Percentiles rank a stretch among this genome's conserved stretches.
Conservation (phyloP, 2,113 vertebrate species). For the Australoheros scitulus region DNA sequence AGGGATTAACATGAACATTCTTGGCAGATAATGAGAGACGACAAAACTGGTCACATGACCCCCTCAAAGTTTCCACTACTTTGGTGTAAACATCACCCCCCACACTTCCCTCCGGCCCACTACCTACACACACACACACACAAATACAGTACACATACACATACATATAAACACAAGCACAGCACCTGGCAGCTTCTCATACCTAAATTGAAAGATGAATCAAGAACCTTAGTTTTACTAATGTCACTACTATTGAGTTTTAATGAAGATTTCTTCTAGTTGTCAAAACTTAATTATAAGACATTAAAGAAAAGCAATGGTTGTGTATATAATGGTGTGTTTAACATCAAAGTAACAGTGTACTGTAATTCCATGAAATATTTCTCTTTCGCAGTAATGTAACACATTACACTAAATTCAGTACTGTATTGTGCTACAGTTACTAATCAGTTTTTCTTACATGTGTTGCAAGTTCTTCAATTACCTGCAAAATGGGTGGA, state of each 20-base stretch:
- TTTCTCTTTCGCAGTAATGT: neutral
- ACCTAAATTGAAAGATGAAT: neutral
- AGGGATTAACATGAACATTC: constrained; percentile 75
- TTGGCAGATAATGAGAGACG: constrained; percentile 69
- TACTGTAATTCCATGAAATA: neutral
- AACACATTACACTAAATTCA: neutral
- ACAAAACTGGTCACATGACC: constrained; percentile 73
- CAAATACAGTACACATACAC: too few species aligned
- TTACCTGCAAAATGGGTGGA: neutral
- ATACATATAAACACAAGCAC: neutral
- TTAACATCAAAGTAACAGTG: neutral
- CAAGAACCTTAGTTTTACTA: neutral
- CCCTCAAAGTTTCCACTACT: constrained; percentile 69
- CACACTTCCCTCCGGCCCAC: constrained; percentile 1
- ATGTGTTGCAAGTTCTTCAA: neutral
- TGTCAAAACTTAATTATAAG: neutral
- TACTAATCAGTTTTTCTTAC: neutral
- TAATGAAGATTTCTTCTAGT: neutral
- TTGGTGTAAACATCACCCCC: constrained; percentile 57
- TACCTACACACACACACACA: neutral
- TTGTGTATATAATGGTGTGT: neutral
- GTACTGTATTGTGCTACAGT: neutral
- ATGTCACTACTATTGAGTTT: neutral
- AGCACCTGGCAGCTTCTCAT: neutral
- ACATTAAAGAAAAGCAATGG: neutral